Percentiles rank a stretch among this genome's conserved stretches.
Conservation (phyloP, 2,113 vertebrate species). For the Rhombomys opimus region DNA sequence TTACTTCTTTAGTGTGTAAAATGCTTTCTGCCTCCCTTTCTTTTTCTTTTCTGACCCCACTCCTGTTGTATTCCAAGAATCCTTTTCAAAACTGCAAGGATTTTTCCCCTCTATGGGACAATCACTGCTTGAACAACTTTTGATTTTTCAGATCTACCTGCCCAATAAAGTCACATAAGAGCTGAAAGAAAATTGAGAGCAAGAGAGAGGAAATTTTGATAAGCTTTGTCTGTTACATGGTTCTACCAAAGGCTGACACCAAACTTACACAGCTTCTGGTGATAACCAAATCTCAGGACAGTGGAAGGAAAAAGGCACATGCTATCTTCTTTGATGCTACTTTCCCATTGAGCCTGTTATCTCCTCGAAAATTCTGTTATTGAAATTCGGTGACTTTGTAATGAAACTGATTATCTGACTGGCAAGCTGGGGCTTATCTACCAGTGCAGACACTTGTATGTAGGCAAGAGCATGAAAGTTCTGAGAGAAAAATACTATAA, state of each 20-base stretch:
- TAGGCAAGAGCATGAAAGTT: not conserved
- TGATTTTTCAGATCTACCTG: not conserved
- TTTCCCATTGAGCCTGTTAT: not conserved
- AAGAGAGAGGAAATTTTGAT: not conserved
- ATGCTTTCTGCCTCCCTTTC: not conserved
- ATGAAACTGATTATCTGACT: not conserved
- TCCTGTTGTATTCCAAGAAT: not conserved
- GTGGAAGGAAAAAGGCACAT: not conserved
- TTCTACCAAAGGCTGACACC: not conserved
- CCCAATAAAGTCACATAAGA: not conserved
- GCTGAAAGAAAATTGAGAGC: not conserved
- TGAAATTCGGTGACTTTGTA: not conserved
- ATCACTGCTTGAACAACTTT: not conserved
- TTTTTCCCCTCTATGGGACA: not conserved
- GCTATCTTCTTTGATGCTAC: not conserved
- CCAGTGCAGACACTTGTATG: not conserved
- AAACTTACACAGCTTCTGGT: not conserved
- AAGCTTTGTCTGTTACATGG: not conserved
- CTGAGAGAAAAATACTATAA: not conserved
- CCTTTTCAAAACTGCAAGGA: not conserved
- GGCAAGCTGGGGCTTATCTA: not conserved
- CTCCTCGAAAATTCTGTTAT: not conserved
- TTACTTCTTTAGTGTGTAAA: not conserved
- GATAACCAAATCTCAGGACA: constrained; percentile 35
- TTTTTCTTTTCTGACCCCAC: not conserved